Base-by-base conservation (phyloP, 2,888 invertebrate genomes). In the Lamellibrachia columna region DNA sequence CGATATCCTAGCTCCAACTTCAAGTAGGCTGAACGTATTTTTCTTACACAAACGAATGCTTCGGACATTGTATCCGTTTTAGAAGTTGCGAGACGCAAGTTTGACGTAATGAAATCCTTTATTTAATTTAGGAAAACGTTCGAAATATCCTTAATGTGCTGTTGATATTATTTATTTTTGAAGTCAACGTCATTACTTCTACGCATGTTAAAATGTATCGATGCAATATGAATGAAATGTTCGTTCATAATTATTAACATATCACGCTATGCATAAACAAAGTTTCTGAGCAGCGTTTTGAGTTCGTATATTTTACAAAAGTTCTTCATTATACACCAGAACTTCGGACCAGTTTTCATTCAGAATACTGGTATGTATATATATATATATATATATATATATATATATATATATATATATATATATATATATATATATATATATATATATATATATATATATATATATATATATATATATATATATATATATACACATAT, bases 401-500 rank as follows among this genome's bases (percentile, higher is more conserved):
- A 22, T 75, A 15, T 11, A 22, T 7, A 9, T 7, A 3, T 9
- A 60, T 15, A 22, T 15, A 60, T 60, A 11, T 60, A 11, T 15
- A 9, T 0, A 60, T 2, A 15, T 60, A 9, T 60, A 60, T 60
- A 3, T 55, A 91, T 55, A 55, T 55, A 55, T 7, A 9, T 55
- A 55, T 55, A 55, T 55, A 55, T 55, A n/a, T 9, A 60, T 60
- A 91, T 53, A 53, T 53, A 55, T 53, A 15, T 60, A 60, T 60
- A 9, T 60, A 60, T 40, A n/a, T n/a, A n/a, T 92, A 92, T 53
- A 53, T 92, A 92, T 53, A 92, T 53, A 53, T 92, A 92, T 92
- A 92, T 92, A 92, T 92, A 92, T 92, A 92, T 92, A 92, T 92
- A 92, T 90, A 90, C n/a, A 90, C 91, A 60, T 90, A 92, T 92